Evolutionary conservation across 2,888 invertebrate genomes (phyloP).

Genomic region (Blomia tropicalis): DNA sequence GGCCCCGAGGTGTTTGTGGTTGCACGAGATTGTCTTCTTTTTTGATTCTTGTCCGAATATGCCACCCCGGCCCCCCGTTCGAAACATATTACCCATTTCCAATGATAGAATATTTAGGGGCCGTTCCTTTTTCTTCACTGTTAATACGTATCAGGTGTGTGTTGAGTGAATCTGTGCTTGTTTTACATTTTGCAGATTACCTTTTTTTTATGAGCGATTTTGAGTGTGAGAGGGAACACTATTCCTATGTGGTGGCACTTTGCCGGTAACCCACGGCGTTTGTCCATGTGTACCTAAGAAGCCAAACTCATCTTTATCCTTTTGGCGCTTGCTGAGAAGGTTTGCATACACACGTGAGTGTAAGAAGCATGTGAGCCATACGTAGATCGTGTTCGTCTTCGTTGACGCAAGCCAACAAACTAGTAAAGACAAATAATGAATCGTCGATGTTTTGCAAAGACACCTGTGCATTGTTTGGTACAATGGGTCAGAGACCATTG

Average conservation of each 20-base stretch:
- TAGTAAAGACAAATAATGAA: constrained; percentile 3
- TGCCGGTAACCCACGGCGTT: background rate
- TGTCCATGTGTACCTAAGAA: constrained; percentile 10
- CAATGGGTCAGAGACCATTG: no score
- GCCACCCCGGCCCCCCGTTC: no score
- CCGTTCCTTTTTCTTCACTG: background rate
- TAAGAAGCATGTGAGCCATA: background rate
- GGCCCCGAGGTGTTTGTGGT: constrained; percentile 9
- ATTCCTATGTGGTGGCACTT: background rate
- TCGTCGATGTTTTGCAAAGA: background rate
- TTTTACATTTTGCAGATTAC: constrained; percentile 11
- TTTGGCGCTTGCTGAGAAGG: background rate
- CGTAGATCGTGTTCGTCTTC: no score
- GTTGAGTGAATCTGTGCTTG: no score
- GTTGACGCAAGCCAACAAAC: no score
- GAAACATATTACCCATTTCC: background rate
- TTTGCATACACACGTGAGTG: background rate
- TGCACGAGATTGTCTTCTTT: background rate
- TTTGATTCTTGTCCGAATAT: no score
- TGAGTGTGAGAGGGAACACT: background rate
- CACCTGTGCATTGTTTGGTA: background rate
- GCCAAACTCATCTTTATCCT: constrained; percentile 15
- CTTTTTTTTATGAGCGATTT: constrained; percentile 10
- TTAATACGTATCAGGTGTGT: constrained; percentile 11
- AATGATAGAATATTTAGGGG: background rate